phyloP scores from a whole-genome alignment of 1,140 invertebrate species.

The Drosophila pachea region DNA sequence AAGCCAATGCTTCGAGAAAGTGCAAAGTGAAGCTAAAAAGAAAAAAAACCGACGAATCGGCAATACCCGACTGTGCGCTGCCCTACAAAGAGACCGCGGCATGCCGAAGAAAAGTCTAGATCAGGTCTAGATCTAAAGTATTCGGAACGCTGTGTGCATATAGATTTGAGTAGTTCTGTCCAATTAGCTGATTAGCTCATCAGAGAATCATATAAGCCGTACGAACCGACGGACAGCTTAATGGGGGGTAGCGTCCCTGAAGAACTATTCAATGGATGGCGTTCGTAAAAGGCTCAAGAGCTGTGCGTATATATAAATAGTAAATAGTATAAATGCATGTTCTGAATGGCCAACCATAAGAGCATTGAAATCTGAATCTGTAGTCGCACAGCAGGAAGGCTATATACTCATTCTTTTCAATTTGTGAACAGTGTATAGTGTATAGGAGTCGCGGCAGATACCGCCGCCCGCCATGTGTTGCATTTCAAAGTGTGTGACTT shows the following conservation, averaged over 20 bases:
- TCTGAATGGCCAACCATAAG: too few species aligned
- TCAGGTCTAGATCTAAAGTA: not conserved
- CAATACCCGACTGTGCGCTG: not conserved
- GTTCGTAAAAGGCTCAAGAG: too few species aligned
- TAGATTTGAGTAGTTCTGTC: too few species aligned
- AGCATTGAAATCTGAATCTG: too few species aligned
- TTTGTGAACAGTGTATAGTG: conserved; percentile 1
- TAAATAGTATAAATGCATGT: too few species aligned
- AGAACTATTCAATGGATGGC: too few species aligned
- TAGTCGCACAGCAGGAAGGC: not conserved
- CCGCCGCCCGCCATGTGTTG: conserved; percentile 64
- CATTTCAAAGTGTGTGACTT: conserved; percentile 75
- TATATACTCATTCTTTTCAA: not conserved
- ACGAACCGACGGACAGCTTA: too few species aligned
- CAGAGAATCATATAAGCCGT: not conserved
- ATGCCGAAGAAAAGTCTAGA: not conserved
- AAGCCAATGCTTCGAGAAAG: conserved; percentile 21
- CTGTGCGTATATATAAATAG: too few species aligned
- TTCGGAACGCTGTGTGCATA: too few species aligned
- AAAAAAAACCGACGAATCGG: not conserved
- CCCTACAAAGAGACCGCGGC: not conserved
- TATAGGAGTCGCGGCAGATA: conserved; percentile 39
- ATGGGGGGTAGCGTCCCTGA: too few species aligned
- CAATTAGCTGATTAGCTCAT: not conserved
- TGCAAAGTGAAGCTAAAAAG: conserved; percentile 12